phyloP scores from a whole-genome alignment of 1,140 invertebrate genomes.

The Hypsibius dujardini region DNA sequence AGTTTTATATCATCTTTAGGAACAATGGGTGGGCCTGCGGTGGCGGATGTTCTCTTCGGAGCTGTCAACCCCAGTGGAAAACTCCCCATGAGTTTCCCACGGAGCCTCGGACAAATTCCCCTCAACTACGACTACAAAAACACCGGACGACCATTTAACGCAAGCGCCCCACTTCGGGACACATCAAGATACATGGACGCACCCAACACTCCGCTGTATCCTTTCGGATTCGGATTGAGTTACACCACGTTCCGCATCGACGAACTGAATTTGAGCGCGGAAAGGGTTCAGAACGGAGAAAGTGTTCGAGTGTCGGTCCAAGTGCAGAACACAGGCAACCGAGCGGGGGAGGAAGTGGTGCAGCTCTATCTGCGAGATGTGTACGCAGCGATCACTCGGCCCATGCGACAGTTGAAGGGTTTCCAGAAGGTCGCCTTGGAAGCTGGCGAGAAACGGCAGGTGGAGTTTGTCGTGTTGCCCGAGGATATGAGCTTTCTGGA shows the following conservation, averaged over 20 bases:
- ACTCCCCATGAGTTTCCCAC: conserved; percentile 22
- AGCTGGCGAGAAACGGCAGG: no score
- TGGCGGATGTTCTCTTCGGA: conserved; percentile 23
- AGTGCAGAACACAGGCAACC: no score
- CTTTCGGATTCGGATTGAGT: conserved; percentile 22
- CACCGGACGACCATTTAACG: not conserved
- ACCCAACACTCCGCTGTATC: conserved; percentile 21
- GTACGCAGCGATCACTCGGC: no score
- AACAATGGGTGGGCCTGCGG: conserved; percentile 20
- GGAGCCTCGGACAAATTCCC: conserved; percentile 20
- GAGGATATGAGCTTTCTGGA: no score
- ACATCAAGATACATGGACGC: not conserved
- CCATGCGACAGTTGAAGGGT: no score
- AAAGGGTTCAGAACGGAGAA: no score
- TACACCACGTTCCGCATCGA: conserved; percentile 18
- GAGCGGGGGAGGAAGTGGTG: no score
- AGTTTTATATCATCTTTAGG: not conserved
- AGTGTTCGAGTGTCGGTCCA: no score
- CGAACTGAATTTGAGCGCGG: not conserved
- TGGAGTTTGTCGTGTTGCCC: no score
- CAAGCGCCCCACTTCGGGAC: not conserved
- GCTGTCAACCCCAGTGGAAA: conserved; percentile 19
- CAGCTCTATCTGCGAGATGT: no score
- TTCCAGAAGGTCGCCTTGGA: no score
- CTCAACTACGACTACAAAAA: conserved; percentile 18